Evolutionary conservation across 2,797 vertebrate species (phyloP), one percentile per base, ranked within the genome.

Genomic region (Pristis pectinata): DNA sequence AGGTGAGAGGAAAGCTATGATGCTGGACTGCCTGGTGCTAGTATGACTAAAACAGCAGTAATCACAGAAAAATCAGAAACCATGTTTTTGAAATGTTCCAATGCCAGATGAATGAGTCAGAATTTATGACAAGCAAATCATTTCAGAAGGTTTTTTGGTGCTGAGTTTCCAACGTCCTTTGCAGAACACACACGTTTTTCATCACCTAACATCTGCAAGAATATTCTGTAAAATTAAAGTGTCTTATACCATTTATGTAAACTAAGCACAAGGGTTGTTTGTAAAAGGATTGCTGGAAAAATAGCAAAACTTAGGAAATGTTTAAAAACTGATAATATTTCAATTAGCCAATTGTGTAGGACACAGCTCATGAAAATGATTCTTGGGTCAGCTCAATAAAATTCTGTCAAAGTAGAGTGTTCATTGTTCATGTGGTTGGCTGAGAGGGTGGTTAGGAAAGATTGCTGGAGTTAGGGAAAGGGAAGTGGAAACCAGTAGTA

Each of bases 81-180:
- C 92, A 94, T 94, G 92, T 94, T 94, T 94, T 94, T 94, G 70
- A 94, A 94, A 94, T 94, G 92, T 74, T 94, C 70, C 92, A 94
- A 74, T 94, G 92, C 92, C 92, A 94, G 92, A 94, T 76, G 92
- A 76, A 94, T 94, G 92, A 94, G 92, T 94, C 92, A 94, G 92
- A 94, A 76, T 94, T 94, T 94, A 94, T 94, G 92, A 94, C 70
- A 94, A 94, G 92, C 44, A 76, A 76, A 72, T 94, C 92, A 94
- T 94, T 94, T 94, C 92, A 94, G 92, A 94, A 94, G 70, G 92
- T 56, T 94, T 94, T 94, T 76, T 44, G 4, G 70, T 56, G 19
- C 92, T 56, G 92, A 94, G 70, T 76, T 94, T 94, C 92, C 92
- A 74, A 74, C 44, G 92, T 94, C 41, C 70, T 76, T 74, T 94